Percentiles rank a stretch among this genome's conserved stretches.
Conservation (phyloP, 2,888 invertebrate genomes). For the Synanthedon tipuliformis region DNA sequence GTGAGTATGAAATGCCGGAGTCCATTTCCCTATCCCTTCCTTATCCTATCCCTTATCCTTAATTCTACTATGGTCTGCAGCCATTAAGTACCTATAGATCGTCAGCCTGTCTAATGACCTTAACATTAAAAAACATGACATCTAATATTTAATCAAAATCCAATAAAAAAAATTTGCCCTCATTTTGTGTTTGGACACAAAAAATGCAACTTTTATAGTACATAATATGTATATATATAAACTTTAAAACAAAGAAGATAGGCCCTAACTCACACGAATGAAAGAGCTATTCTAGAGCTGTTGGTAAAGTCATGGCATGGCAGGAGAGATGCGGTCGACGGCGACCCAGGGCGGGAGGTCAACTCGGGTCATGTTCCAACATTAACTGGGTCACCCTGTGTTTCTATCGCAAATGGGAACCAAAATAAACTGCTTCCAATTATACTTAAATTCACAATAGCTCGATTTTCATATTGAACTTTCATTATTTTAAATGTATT, state of each 20-base stretch:
- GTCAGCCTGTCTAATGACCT: too few relatives aligned
- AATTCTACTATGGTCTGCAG: too few relatives aligned
- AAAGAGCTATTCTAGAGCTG: constrained; percentile 14
- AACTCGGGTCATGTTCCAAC: constrained; percentile 43
- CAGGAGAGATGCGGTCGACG: constrained; percentile 19
- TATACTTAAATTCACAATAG: background rate
- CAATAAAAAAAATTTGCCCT: too few relatives aligned
- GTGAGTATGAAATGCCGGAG: too few relatives aligned
- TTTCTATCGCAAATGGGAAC: constrained; percentile 33
- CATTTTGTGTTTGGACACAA: background rate
- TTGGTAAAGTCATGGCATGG: constrained; percentile 16
- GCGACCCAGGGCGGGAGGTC: constrained; percentile 56
- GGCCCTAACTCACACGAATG: constrained; percentile 19
- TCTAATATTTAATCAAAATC: background rate
- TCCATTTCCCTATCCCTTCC: too few relatives aligned
- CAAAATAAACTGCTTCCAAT: constrained; percentile 40
- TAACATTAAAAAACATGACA: too few relatives aligned
- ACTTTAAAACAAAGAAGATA: constrained; percentile 2
- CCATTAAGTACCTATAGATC: too few relatives aligned
- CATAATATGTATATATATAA: too few relatives aligned
- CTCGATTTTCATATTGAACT: too few relatives aligned
- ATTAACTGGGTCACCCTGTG: constrained; percentile 55
- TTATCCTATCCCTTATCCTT: too few relatives aligned
- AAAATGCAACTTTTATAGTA: background rate
- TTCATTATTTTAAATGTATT: too few relatives aligned